phyloP scores from a whole-genome alignment of 2,113 vertebrate genomes.

The Romanogobio albipinnatus region DNA sequence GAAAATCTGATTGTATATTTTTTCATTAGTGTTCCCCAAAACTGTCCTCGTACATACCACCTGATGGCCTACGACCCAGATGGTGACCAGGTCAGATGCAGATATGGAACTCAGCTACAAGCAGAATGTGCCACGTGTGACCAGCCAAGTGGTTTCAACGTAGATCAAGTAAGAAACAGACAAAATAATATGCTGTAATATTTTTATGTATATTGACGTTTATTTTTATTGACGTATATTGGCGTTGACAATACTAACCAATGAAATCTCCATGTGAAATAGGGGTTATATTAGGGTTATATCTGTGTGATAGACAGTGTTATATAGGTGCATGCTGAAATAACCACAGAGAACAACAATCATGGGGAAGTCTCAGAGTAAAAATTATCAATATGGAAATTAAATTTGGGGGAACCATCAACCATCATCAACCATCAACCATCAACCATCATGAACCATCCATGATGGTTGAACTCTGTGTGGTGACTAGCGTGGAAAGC shows the following conservation, averaged over 20 bases:
- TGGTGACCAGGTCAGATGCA: constrained; percentile 69
- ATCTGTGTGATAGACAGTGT: not conserved
- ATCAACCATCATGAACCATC: too few species aligned
- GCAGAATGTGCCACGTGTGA: constrained; percentile 55
- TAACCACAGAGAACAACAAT: too few species aligned
- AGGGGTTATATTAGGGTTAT: not conserved
- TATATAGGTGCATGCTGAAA: too few species aligned
- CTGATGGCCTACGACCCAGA: constrained; percentile 70
- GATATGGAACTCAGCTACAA: constrained; percentile 53
- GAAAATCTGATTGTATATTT: not conserved
- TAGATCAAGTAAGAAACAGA: constrained; percentile 63
- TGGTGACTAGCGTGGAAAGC: too few species aligned
- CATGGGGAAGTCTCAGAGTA: too few species aligned
- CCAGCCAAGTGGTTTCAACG: constrained; percentile 55
- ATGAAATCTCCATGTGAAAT: not conserved
- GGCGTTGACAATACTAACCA: not conserved
- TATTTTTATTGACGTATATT: not conserved
- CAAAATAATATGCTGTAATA: not conserved
- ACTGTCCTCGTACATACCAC: constrained; percentile 69
- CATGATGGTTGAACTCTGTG: too few species aligned
- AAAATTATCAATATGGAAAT: too few species aligned
- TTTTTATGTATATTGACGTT: not conserved
- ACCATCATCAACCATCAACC: too few species aligned
- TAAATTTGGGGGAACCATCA: too few species aligned
- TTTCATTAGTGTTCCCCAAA: constrained; percentile 65